Evolutionary conservation across 2,113 vertebrate genomes (phyloP), one percentile per base, ranked within the genome.

Genomic region (Stigmatopora nigra): DNA sequence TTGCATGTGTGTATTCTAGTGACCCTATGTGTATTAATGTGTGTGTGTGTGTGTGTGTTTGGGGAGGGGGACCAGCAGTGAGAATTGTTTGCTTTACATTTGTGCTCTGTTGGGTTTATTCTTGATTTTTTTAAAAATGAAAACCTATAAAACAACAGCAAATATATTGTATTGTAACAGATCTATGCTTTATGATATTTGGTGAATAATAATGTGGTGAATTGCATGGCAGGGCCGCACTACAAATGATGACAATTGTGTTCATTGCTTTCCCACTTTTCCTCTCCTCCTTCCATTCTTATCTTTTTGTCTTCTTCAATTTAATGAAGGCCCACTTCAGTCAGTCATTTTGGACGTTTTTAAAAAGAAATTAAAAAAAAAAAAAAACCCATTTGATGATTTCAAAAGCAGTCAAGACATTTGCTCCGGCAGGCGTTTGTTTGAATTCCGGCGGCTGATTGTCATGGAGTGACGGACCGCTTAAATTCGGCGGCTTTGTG

Each of bases 81-180:
- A 59, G 73, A 60, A 19, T 35, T 72, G 25, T 31, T 31, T 36
- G 66, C 64, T 64, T 82, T 80, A 71, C 72, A 66, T 70, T 78
- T 71, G 72, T 0, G 75, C 71, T 82, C 35, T 41, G 17, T 36
- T 80, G 84, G 85, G 83, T 79, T 80, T 67, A 69, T 64, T 80
- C 84, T 78, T 85, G 84, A 84, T 83, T n/a, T n/a, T n/a, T n/a
- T n/a, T n/a, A 86, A 85, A 88, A 85, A 67, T 82, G 87, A 41
- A 8, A 41, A 41, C 9, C 7, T 41, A 4, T 41, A 41, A 7
- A 41, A 31, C 25, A 31, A 3, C 38, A 8, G 2, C 9, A 41
- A 41, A 41, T 41, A 41, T 41, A 41, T 41, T 31, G 25, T 31
- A 31, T 31, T 31, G 25, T 31, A 31, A 31, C 25, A 31, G 25